These are phyloP conservation scores for Felis catus DNA, from an alignment of 2,113 vertebrate species.

Conservation along the genomic window F.catus_Fca126_mat1.0 CM031419.1:211594001-211594500, in stretches of 20 bases:
- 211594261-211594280: not conserved
- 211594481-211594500: not conserved
- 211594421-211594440: not conserved
- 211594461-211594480: not conserved
- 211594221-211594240: not conserved
- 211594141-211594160: not conserved
- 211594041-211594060: not conserved
- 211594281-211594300: not conserved
- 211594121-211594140: not conserved
- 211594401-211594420: not conserved
- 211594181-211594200: not conserved
- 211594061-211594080: not conserved
- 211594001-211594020: not conserved
- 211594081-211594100: not conserved
- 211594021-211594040: not conserved
- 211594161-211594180: not conserved
- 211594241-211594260: not conserved
- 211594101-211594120: not conserved
- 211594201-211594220: not conserved
- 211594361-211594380: not conserved
- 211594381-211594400: not conserved
- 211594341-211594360: not conserved
- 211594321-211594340: not conserved
- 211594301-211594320: not conserved
- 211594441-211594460: not conserved